phyloP scores from a whole-genome alignment of 2,797 vertebrate genomes.

The Liparis tanakae region DNA sequence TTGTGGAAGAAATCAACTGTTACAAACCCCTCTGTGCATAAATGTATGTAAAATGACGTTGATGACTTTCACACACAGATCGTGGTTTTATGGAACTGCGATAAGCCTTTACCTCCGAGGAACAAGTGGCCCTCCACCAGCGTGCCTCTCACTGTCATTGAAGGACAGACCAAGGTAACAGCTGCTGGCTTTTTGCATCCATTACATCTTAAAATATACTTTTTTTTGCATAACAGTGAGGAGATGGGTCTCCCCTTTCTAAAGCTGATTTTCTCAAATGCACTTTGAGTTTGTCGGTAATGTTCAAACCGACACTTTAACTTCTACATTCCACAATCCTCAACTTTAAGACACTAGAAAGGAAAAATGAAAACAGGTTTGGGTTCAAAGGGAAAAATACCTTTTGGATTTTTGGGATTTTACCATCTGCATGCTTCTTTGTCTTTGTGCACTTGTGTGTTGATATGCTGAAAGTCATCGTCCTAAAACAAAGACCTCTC shows the following conservation, averaged over 20 bases:
- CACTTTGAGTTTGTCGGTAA: neutral
- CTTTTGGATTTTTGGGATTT: neutral
- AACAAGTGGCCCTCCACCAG: slow-evolving; percentile 87
- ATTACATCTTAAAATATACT: slow-evolving; percentile 32
- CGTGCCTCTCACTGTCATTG: slow-evolving; percentile 83
- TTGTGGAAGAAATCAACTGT: neutral
- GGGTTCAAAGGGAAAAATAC: neutral
- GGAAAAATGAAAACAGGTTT: neutral
- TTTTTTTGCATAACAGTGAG: slow-evolving; percentile 12
- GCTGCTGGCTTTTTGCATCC: slow-evolving; percentile 44
- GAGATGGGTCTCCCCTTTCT: slow-evolving; percentile 26
- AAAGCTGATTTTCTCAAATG: slow-evolving; percentile 11
- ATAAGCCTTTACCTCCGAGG: slow-evolving; percentile 83
- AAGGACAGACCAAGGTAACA: slow-evolving; percentile 84
- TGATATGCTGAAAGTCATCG: neutral
- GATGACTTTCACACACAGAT: slow-evolving; percentile 65
- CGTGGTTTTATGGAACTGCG: slow-evolving; percentile 85
- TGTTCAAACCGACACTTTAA: neutral
- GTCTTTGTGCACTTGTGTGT: neutral
- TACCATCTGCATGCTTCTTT: neutral
- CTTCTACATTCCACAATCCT: neutral
- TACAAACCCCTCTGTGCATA: neutral
- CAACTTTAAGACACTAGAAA: neutral
- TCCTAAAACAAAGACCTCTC: neutral
- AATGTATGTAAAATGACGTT: neutral